Conservation (phyloP, 2,888 invertebrate genomes). For the Drosophila greeni region DNA sequence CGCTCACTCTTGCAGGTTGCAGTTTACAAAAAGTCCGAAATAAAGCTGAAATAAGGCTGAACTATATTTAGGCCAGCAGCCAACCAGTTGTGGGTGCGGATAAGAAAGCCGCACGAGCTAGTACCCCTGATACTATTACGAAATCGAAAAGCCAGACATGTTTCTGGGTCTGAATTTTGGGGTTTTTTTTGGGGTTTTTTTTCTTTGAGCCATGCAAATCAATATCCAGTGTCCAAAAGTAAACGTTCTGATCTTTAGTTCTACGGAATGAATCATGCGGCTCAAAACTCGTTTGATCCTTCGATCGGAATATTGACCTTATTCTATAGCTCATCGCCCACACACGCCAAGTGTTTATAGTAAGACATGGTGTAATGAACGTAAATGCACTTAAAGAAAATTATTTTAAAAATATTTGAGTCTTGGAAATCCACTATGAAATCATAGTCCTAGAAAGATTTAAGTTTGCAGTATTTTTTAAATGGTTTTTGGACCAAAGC, state of each 20-base stretch:
- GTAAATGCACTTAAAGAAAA: constrained; percentile 14
- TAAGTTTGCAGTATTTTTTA: neutral
- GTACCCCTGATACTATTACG: constrained; percentile 29
- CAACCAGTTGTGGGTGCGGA: constrained; percentile 49
- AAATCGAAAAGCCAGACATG: constrained; percentile 21
- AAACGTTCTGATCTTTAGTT: constrained; percentile 14
- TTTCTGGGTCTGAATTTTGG: constrained; percentile 1
- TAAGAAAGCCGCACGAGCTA: constrained; percentile 38
- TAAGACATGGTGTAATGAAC: constrained; percentile 10
- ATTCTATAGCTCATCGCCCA: constrained; percentile 59
- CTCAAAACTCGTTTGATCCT: constrained; percentile 22
- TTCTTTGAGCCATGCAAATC: constrained; percentile 14
- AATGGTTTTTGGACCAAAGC: neutral
- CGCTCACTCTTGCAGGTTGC: constrained; percentile 39
- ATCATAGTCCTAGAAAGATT: neutral
- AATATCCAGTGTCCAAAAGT: constrained; percentile 3
- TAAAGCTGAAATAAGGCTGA: constrained; percentile 18
- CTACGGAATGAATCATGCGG: constrained; percentile 20
- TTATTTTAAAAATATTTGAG: neutral
- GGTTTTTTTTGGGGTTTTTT: no score
- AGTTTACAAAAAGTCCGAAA: constrained; percentile 17
- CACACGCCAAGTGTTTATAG: constrained; percentile 5
- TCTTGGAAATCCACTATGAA: no score
- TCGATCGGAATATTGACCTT: constrained; percentile 60
- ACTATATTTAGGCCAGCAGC: constrained; percentile 46